phyloP scores from a whole-genome alignment of 2,113 vertebrate species.

The Rhineura floridana region DNA sequence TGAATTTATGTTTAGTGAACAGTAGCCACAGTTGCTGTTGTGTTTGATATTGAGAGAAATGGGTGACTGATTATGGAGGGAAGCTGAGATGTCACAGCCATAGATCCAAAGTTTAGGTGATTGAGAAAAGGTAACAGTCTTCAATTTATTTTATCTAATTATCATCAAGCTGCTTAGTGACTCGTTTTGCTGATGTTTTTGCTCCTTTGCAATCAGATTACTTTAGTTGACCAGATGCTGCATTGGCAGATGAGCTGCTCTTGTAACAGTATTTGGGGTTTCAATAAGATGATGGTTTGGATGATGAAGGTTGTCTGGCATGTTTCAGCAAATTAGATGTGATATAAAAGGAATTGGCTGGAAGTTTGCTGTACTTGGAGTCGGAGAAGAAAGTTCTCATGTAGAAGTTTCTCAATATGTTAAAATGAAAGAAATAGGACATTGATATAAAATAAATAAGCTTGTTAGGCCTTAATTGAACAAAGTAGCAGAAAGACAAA shows the following conservation, averaged over 20 bases:
- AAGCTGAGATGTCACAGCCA: neutral
- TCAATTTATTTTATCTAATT: slow-evolving; percentile 38
- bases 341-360: neutral
- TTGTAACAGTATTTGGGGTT: slow-evolving; percentile 35
- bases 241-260: slow-evolving; percentile 22
- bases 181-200: slow-evolving; percentile 42
- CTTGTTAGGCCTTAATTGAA: neutral
- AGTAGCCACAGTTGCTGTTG: neutral
- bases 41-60: neutral
- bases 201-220: slow-evolving; percentile 40
- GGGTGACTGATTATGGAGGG: neutral
- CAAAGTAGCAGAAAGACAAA: neutral
- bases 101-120: neutral
- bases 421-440: neutral
- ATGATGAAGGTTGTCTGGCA: neutral
- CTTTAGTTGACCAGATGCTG: slow-evolving; percentile 47
- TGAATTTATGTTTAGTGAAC: slow-evolving; percentile 4
- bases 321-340: neutral
- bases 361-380: neutral
- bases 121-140: neutral
- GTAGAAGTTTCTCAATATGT: neutral
- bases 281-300: slow-evolving; percentile 4
- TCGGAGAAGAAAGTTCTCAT: neutral
- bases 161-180: slow-evolving; percentile 28
- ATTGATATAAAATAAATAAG: neutral